phyloP scores from a whole-genome alignment of 1,140 invertebrate species.

The Aphidius gifuensis region DNA sequence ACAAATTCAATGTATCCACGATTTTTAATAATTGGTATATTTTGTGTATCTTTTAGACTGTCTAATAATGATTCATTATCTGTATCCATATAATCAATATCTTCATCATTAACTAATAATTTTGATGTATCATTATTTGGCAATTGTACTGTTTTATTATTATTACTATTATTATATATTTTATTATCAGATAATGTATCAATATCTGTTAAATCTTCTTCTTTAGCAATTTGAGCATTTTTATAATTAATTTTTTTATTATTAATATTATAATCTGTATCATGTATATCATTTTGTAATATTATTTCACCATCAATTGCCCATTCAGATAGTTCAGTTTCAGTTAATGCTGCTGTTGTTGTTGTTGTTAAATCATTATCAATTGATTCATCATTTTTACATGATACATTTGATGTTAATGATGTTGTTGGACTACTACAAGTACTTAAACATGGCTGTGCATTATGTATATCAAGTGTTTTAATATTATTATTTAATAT shows the following conservation, averaged over 20 bases:
- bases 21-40: conserved; percentile 58
- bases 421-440: conserved; percentile 54
- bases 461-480: conserved; percentile 41
- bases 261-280: conserved; percentile 63
- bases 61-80: conserved; percentile 63
- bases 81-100: conserved; percentile 75
- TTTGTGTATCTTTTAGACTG: conserved; percentile 55
- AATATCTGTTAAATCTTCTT: conserved; percentile 43
- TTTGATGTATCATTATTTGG: conserved; percentile 46
- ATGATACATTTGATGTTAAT: conserved; percentile 41
- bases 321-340: conserved; percentile 84
- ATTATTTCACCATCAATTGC: conserved; percentile 66
- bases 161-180: conserved; percentile 33
- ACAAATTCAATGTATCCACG: conserved; percentile 70
- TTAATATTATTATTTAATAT: conserved; percentile 43
- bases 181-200: conserved; percentile 28
- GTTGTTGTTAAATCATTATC: conserved; percentile 64
- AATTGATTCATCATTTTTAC: conserved; percentile 50
- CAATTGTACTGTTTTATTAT: conserved; percentile 42
- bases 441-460: conserved; percentile 40
- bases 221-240: conserved; percentile 43
- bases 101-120: conserved; percentile 49
- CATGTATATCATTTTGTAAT: conserved; percentile 70
- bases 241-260: conserved; percentile 50
- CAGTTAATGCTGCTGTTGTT: conserved; percentile 70